phyloP scores from a whole-genome alignment of 2,888 invertebrate species.

The Fabriciana adippe region DNA sequence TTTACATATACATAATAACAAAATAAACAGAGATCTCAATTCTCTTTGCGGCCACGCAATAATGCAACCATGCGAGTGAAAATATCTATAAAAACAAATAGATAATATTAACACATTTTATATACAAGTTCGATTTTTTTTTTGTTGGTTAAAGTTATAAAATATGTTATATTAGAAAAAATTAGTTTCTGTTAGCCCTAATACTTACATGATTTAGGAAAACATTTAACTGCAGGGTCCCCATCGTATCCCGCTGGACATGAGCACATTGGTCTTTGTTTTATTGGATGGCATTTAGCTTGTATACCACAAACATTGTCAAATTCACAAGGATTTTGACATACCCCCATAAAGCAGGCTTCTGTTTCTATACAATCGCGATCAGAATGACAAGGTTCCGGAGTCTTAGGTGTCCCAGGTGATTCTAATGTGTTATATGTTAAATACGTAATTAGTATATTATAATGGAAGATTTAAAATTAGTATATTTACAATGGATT shows the following conservation, averaged over 20 bases:
- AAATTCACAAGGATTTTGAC: conserved; percentile 92
- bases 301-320: conserved; percentile 88
- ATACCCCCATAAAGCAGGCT: conserved; percentile 91
- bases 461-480: conserved; percentile 46
- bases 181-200: conserved; percentile 75
- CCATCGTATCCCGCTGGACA: conserved; percentile 91
- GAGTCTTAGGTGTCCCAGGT: conserved; percentile 86
- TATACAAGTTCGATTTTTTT: neutral
- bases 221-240: conserved; percentile 91
- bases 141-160: neutral
- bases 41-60: no score
- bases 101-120: neutral
- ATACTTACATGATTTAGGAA: conserved; percentile 92
- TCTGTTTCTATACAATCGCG: conserved; percentile 91
- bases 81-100: no score
- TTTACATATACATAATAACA: no score
- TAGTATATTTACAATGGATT: conserved; percentile 36
- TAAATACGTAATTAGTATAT: conserved; percentile 66
- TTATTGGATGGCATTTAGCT: conserved; percentile 90
- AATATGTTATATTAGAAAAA: conserved; percentile 23
- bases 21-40: no score
- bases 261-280: conserved; percentile 91
- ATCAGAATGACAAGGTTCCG: conserved; percentile 91
- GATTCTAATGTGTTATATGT: conserved; percentile 84
- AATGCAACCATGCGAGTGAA: no score